Conservation (phyloP, 1,140 invertebrate genomes). For the Aphaenogaster floridana region DNA sequence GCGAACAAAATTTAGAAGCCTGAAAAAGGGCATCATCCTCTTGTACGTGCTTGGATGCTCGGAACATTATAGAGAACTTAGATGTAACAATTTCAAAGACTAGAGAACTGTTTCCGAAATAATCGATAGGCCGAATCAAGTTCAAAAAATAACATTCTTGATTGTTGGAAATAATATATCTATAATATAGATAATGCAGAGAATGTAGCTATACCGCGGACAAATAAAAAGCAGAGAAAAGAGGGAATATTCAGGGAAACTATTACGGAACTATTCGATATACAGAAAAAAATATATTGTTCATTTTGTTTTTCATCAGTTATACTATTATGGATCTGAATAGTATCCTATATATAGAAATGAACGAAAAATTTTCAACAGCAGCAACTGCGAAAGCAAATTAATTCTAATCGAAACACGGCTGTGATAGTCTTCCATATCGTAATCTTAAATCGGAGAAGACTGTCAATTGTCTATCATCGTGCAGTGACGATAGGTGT, state of each 20-base stretch:
- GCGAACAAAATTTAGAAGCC: conserved; percentile 1
- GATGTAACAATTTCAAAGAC: neutral
- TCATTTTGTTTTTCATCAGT: neutral
- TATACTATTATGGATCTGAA: too few species aligned
- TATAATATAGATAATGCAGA: neutral
- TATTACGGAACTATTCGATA: neutral
- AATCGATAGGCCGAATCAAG: neutral
- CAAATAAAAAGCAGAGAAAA: conserved; percentile 1
- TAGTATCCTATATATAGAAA: too few species aligned
- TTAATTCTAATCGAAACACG: too few species aligned
- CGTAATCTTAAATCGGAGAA: too few species aligned
- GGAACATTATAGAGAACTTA: neutral
- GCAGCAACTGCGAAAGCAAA: too few species aligned
- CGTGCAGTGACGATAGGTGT: too few species aligned
- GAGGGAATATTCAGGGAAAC: neutral
- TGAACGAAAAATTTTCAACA: too few species aligned
- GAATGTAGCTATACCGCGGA: neutral
- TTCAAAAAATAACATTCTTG: neutral
- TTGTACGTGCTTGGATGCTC: neutral
- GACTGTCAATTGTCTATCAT: too few species aligned
- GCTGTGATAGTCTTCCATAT: too few species aligned
- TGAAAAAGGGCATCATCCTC: neutral
- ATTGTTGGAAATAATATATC: neutral
- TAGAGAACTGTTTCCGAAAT: neutral
- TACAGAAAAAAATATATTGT: neutral